Base-by-base conservation (phyloP, 1,140 invertebrate species). In the Drosophila kanapiae region DNA sequence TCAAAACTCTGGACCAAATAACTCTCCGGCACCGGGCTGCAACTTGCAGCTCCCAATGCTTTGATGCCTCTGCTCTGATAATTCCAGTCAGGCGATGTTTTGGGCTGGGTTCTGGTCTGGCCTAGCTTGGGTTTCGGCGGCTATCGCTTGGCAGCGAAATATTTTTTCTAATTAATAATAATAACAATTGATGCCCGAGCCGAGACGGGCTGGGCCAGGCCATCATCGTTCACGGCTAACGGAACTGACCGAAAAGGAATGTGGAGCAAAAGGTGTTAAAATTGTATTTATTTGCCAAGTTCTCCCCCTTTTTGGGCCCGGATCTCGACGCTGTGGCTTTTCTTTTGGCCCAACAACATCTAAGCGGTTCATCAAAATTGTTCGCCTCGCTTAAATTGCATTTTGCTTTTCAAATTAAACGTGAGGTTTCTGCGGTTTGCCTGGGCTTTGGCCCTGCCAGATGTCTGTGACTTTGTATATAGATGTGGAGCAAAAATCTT, bases 81-180 rank as follows among this genome's bases (percentile, higher is more conserved):
- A 70, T 48, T 76, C 37, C 54, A 60, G 82, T 85, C 82, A 85
- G 82, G 82, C 82, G 82, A 85, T 86, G 59, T 27, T 35, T 35
- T 72, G 53, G 69, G 53, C 29, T 72, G 67, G 67, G 67, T 71
- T 71, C 69, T 72, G 67, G 43, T 10, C 23, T 37, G 16, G 38
- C 14, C 53, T 7, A 13, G 43, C 42, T 7, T 49, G 18, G 48
- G 51, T 27, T 70, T 59, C 29, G 33, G 64, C 49, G 29, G 40
- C 54, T 43, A 42, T 65, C 42, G 38, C 75, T 54, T 47, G 47
- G 49, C 70, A 76, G 78, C 81, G 56, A 84, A 84, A 84, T 84
- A 84, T 84, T 84, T 84, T 82, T 85, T 82, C 75, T 85, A 85
- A 85, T 85, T 85, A 85, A 85, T 85, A 85, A 85, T 85, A 85